phyloP scores from a whole-genome alignment of 2,113 vertebrate genomes.

The Hydrolagus affinis region DNA sequence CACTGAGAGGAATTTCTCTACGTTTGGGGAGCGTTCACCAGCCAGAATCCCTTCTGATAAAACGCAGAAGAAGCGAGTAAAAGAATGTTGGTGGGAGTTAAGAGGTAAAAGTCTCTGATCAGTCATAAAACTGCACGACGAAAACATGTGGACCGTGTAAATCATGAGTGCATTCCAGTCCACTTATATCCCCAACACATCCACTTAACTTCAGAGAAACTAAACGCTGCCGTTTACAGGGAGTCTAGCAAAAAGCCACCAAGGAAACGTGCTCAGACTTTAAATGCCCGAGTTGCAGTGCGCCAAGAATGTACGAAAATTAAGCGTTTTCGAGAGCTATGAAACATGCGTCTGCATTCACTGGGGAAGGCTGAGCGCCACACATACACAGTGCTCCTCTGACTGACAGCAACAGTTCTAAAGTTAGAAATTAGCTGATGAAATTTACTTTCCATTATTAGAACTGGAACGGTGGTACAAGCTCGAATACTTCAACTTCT shows the following conservation, averaged over 20 bases:
- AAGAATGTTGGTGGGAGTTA: not conserved
- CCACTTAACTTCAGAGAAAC: not conserved
- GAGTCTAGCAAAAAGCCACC: not conserved
- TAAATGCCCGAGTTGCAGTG: not conserved
- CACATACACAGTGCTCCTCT: no score
- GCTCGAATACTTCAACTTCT: no score
- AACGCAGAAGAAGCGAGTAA: not conserved
- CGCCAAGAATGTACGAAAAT: not conserved
- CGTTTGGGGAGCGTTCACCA: not conserved
- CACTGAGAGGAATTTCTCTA: not conserved
- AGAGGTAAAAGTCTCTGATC: not conserved
- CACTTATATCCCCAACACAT: not conserved
- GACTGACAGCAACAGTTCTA: no score
- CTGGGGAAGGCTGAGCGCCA: no score
- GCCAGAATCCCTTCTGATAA: not conserved
- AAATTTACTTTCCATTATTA: no score
- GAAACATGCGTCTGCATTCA: no score
- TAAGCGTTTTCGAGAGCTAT: no score
- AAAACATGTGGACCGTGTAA: not conserved
- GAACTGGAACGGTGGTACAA: no score
- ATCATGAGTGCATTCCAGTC: not conserved
- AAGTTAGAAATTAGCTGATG: no score
- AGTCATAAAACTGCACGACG: not conserved
- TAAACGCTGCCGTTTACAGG: not conserved
- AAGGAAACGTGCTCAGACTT: not conserved